Evolutionary conservation across 2,888 invertebrate genomes (phyloP).

Genomic region (Trichogramma dendrolimi): DNA sequence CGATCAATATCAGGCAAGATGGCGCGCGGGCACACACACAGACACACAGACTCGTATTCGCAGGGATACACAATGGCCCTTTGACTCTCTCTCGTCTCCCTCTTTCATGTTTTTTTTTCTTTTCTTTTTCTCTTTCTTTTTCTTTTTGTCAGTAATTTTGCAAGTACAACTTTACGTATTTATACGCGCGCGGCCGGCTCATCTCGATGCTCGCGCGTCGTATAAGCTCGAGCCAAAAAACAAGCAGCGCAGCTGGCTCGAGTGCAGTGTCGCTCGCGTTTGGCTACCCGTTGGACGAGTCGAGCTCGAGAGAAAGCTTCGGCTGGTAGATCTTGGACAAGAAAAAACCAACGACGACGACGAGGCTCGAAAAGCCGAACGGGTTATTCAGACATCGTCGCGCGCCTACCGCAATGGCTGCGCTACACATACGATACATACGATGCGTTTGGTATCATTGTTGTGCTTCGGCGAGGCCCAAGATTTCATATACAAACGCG

Average conservation of each 20-base stretch:
- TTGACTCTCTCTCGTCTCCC: constrained; percentile 31
- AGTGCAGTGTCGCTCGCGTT: neutral
- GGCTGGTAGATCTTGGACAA: neutral
- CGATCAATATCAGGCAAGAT: constrained; percentile 53
- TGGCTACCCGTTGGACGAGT: neutral
- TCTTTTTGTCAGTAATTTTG: constrained; percentile 20
- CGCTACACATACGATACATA: too few relatives aligned
- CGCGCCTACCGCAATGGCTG: too few relatives aligned
- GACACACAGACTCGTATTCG: constrained; percentile 36
- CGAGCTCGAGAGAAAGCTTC: constrained; percentile 1
- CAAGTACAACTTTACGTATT: too few relatives aligned
- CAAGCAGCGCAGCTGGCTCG: neutral
- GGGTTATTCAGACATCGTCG: too few relatives aligned
- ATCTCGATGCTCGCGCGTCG: constrained; percentile 3
- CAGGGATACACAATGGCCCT: constrained; percentile 46
- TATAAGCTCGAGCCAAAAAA: neutral
- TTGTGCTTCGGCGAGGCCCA: too few relatives aligned
- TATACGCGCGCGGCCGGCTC: neutral
- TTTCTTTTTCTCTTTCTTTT: constrained; percentile 27
- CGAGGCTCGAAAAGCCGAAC: too few relatives aligned
- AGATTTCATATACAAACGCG: too few relatives aligned
- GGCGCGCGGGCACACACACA: constrained; percentile 40
- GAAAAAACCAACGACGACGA: too few relatives aligned
- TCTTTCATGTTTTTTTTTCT: constrained; percentile 10
- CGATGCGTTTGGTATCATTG: too few relatives aligned